Evolutionary conservation across 1,140 invertebrate genomes (phyloP), one percentile per base, ranked within the genome.

Genomic region (Meloidogyne floridensis): DNA sequence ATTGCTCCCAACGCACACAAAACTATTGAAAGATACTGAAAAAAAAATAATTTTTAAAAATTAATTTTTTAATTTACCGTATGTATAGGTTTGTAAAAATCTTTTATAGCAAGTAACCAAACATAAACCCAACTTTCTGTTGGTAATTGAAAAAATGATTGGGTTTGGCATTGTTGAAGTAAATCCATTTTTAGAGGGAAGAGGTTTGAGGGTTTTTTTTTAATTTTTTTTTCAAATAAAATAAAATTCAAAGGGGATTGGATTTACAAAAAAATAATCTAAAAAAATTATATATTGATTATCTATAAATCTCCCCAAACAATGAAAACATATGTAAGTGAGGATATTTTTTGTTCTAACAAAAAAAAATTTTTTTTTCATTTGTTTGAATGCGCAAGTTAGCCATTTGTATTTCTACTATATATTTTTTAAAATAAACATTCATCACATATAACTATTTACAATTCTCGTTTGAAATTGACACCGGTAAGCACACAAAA

Each of bases 1-100:
- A 88, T 73, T 3, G 88, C 82, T 6, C 87, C 87, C 10, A 89
- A 47, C 2, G 88, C 81, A 75, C 87, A 89, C 7, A 89, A 70
- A 10, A 89, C 80, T 53, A 89, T 89, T 32, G 87, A 88, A 53
- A 89, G 69, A 73, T 89, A 88, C 77, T 77, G 53, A 43, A 81
- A 54, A 56, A 75, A 51, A 56, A 42, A 0, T 53, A 18, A 42
- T 56, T 15, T 74, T 78, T 47, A 18, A 85, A 59, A 0, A 3
- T 42, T 10, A 81, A 65, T 51, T 51, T 5, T 7, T 47, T 18
- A 11, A n/a, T 20, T 6, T 18, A 82, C 59, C 8, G 87, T 87
- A 81, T 88, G 86, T 13, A 88, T 84, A 42, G 86, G 87, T 42
- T 84, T 73, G 69, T 88, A 87, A 80, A 84, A 81, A 51, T 74